Evolutionary conservation across 2,797 vertebrate species (phyloP).

Genomic region (Argya squamiceps): DNA sequence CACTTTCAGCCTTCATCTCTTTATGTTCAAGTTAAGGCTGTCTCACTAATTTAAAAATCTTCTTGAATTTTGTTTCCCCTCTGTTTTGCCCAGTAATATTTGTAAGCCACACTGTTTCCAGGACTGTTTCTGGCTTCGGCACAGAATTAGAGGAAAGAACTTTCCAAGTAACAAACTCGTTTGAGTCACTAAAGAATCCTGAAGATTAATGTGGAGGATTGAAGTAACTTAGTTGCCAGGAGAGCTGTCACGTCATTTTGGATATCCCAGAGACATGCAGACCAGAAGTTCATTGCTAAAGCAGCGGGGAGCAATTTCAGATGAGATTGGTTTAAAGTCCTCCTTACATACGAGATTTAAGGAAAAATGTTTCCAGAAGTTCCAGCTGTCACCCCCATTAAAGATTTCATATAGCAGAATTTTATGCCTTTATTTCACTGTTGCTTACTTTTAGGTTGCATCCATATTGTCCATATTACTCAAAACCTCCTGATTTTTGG

Average conservation of each 20-base stretch:
- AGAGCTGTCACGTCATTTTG: background rate
- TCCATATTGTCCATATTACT: background rate
- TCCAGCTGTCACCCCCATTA: background rate
- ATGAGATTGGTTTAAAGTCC: background rate
- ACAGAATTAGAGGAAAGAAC: background rate
- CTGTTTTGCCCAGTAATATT: background rate
- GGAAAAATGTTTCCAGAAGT: background rate
- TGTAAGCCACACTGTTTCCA: background rate
- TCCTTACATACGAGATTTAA: background rate
- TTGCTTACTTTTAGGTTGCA: background rate
- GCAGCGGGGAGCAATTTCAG: background rate
- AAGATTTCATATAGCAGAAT: background rate
- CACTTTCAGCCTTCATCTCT: background rate
- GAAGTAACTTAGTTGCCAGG: background rate
- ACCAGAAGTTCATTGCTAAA: background rate
- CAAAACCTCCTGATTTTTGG: background rate
- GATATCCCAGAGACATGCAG: background rate
- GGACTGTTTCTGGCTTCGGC: background rate
- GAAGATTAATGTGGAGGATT: background rate
- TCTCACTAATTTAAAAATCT: background rate
- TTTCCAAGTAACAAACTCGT: background rate
- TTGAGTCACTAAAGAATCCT: background rate
- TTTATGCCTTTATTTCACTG: background rate
- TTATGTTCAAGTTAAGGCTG: background rate
- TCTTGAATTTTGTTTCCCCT: background rate